phyloP scores from a whole-genome alignment of 2,888 invertebrate genomes.

The Drosophila nr. medialis region DNA sequence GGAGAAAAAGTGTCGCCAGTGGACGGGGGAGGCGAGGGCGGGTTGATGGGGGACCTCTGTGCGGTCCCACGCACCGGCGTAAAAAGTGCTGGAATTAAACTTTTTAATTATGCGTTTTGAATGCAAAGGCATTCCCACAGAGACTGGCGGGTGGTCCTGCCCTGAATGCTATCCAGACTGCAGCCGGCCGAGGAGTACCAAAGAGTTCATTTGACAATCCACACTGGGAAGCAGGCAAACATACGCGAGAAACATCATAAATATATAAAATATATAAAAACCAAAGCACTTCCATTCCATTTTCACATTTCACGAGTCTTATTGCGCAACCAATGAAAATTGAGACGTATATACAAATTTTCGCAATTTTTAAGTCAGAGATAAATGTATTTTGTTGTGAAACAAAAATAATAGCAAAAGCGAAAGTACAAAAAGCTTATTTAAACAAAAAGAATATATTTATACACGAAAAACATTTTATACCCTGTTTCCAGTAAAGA shows the following conservation, averaged over 20 bases:
- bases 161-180: background rate
- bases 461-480: background rate
- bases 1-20: conserved; percentile 2
- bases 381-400: conserved; percentile 9
- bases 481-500: background rate
- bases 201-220: conserved; percentile 31
- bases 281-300: conserved; percentile 37
- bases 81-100: conserved; percentile 57
- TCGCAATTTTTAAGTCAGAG: background rate
- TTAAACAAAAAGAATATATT: conserved; percentile 1
- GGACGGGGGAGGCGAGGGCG: background rate
- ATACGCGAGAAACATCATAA: conserved; percentile 43
- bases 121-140: conserved; percentile 43
- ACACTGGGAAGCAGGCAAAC: conserved; percentile 47
- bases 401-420: conserved; percentile 11
- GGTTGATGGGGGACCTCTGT: background rate
- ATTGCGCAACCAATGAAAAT: background rate
- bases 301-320: conserved; percentile 22
- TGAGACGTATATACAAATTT: conserved; percentile 1
- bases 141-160: conserved; percentile 13
- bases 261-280: conserved; percentile 43
- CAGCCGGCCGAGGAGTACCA: conserved; percentile 8
- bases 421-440: conserved; percentile 7
- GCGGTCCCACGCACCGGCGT: conserved; percentile 28
- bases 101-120: conserved; percentile 68